Evolutionary conservation across 2,113 vertebrate genomes (phyloP), one percentile per base, ranked within the genome.

Genomic region (Nibea coibor): DNA sequence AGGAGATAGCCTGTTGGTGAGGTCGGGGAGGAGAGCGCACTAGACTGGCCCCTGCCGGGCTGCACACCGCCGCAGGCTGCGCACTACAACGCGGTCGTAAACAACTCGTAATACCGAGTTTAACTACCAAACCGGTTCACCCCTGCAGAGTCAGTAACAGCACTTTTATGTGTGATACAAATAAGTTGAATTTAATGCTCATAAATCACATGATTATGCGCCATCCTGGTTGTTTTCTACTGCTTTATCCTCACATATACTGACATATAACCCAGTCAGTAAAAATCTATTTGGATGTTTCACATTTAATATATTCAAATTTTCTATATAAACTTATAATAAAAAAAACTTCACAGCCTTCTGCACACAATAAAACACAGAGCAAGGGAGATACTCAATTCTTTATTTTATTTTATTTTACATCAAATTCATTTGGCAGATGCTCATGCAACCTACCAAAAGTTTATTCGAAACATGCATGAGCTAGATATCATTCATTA

Each of bases 1-100:
- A 87, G 83, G 80, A 93, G 94, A 95, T 91, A 84, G 73, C n/a
- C 75, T 87, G 83, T n/a, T 43, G 71, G 70, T 50, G 72, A 81
- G 81, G 70, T 26, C 39, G 47, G 56, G 22, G 43, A 26, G 53
- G 8, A 43, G 70, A 58, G 79, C 39, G 79, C 54, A 2, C 81
- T 66, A 64, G 39, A 28, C 72, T 48, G 80, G 68, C 47, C 76
- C 67, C 74, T 78, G 57, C 67, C 2, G 69, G 57, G 58, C 67
- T 75, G 63, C 67, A 57, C 77, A 39, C 78, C 65, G 56, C 57
- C 80, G 54, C 86, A 64, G 35, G 53, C 51, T 50, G 59, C 31
- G 58, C 26, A 48, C 48, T 14, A 17, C 26, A 43, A 12, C 15
- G 19, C 19, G 22, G 24, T 58, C 61, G n/a, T 63, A 59, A 75